These are phyloP conservation scores for Argya squamiceps DNA, from an alignment of 2,797 vertebrate genomes.

Conservation along the genomic window DNA sequence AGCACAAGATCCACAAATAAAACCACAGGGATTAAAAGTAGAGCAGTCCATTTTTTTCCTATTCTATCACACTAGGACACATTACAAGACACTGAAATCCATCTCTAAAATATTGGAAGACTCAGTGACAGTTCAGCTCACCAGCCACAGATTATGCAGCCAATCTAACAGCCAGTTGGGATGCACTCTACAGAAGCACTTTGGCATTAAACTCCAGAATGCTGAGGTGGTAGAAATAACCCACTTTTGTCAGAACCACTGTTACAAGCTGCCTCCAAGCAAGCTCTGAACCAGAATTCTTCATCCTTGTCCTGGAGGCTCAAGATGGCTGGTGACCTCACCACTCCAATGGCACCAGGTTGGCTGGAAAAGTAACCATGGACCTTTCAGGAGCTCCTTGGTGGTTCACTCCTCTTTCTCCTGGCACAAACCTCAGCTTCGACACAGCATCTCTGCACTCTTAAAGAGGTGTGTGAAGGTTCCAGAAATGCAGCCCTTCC, in stretches of 20 bases:
- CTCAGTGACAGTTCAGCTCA: background rate
- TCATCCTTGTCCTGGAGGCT: background rate
- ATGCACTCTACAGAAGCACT: background rate
- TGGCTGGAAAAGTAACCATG: background rate
- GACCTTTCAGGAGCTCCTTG: background rate
- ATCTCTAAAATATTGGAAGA: background rate
- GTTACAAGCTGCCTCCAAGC: background rate
- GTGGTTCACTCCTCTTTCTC: background rate
- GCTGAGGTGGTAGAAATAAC: background rate
- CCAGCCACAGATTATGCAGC: background rate
- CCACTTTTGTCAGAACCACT: background rate
- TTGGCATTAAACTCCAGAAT: background rate
- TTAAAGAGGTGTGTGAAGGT: background rate
- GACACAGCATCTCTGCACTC: no score
- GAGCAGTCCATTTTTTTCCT: background rate
- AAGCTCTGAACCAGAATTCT: background rate
- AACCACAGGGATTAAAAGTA: background rate
- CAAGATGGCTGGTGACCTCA: background rate
- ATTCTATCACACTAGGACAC: background rate
- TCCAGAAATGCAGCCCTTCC: background rate
- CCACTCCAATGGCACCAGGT: background rate
- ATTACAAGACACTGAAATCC: background rate
- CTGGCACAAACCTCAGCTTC: background rate
- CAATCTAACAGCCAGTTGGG: background rate
- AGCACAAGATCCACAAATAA: background rate